A percentile compares a stretch with the other conserved stretches of the same genome.
These are phyloP conservation scores for Hanleya hanleyi DNA, from an alignment of 2,888 invertebrate genomes.

Conservation along the genomic window DNA sequence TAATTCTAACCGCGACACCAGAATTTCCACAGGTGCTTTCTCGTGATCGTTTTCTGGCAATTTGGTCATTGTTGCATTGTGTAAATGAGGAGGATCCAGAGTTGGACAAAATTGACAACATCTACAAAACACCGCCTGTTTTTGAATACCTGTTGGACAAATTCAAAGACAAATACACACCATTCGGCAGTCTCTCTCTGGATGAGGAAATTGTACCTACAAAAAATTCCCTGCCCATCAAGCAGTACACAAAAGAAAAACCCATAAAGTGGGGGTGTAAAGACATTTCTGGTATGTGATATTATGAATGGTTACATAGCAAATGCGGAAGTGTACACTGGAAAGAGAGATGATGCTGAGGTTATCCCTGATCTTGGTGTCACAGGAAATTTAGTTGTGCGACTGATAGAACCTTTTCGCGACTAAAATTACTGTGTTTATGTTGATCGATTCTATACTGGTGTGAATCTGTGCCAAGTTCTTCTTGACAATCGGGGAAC, in stretches of 20 bases:
- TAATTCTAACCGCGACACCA: slow-evolving; percentile 8
- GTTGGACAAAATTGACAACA: slow-evolving; percentile 26
- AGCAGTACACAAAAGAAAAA: slow-evolving; percentile 28
- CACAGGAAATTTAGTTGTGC: slow-evolving; percentile 23
- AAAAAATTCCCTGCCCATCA: not conserved
- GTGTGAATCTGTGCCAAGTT: not conserved
- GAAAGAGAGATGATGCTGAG: slow-evolving; percentile 22
- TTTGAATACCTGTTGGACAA: slow-evolving; percentile 5
- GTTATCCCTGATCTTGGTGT: slow-evolving; percentile 15
- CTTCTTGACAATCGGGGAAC: not conserved
- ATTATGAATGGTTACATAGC: slow-evolving; percentile 22
- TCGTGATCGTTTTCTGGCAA: slow-evolving; percentile 25
- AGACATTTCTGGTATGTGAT: slow-evolving; percentile 24
- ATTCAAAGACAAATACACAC: slow-evolving; percentile 8
- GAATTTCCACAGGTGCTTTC: slow-evolving; percentile 22
- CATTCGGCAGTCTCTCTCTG: not conserved
- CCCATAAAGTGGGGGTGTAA: slow-evolving; percentile 27
- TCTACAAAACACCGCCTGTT: slow-evolving; percentile 15
- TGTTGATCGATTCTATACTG: not conserved
- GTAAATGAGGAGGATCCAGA: slow-evolving; percentile 25
- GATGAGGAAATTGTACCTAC: slow-evolving; percentile 1
- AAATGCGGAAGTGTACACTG: slow-evolving; percentile 28
- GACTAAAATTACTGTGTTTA: slow-evolving; percentile 19
- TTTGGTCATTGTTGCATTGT: slow-evolving; percentile 31
- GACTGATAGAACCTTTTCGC: not conserved